Base-by-base conservation (phyloP, 2,113 vertebrate species). In the Syngnathoides biaculeatus region DNA sequence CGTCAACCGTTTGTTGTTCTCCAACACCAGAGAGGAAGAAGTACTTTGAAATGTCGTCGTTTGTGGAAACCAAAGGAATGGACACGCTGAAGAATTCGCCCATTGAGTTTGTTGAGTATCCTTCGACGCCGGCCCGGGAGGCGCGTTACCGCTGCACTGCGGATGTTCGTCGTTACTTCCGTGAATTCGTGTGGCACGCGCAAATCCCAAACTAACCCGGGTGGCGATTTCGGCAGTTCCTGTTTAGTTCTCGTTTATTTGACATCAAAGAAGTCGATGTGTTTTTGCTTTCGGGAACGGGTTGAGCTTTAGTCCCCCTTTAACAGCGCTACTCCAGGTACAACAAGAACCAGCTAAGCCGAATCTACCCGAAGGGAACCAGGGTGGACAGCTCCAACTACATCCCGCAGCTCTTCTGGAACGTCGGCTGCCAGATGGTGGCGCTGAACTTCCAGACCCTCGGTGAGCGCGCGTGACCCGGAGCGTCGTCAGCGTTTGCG, bases 361-460 rank as follows among this genome's bases (percentile, higher is more conserved):
- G 95, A 15, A 96, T 97, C 77, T 97, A 97, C 81, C 95, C 95
- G 13, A 97, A 95, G 90, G 94, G 95, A 52, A 97, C 95, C 0
- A 90, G 95, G 0, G 95, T 97, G 67, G 95, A 97, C 80, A 96
- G 95, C 13, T 96, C 94, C 72, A 97, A 97, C 87, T 97, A 96
- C 88, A 94, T 95, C 92, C 95, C 95, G 14, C 95, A 96, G 85
- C 87, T 96, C 68, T 97, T 96, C 87, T 97, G 95, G 95, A 96
- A 95, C 0, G 92, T 94, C 0, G 95, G 95, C 59, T 97, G 95
- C 81, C 95, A 96, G 89, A 94, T 97, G 72, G 95, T 94, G 20
- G 94, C 95, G 0, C 91, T 96, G n/a, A 97, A 97, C 84, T 96
- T 95, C 76, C 95, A 97, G 86, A 95, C 94, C 9, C 89, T 94